A percentile compares a stretch with the other conserved stretches of the same genome.
Evolutionary conservation across 2,113 vertebrate species (phyloP).

Genomic region (Trematomus loennbergii): DNA sequence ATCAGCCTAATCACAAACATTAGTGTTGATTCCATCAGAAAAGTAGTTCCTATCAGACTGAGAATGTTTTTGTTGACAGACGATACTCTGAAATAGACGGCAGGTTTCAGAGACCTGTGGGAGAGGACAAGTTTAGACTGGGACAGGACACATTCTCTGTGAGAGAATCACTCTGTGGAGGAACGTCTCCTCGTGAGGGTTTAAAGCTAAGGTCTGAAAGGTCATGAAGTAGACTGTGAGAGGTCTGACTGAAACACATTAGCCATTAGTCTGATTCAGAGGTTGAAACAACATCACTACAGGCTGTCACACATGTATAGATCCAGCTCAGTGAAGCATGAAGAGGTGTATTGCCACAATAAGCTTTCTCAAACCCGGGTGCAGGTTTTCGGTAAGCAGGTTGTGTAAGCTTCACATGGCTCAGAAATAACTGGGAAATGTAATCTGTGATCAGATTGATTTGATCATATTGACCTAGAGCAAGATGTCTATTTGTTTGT

Average conservation of each 20-base stretch:
- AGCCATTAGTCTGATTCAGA: slow-evolving; percentile 62
- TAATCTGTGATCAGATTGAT: slow-evolving; percentile 3
- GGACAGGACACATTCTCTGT: slow-evolving; percentile 59
- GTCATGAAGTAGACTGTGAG: slow-evolving; percentile 41
- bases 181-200: slow-evolving; percentile 43
- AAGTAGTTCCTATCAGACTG: slow-evolving; percentile 1
- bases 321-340: slow-evolving; percentile 37
- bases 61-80: slow-evolving; percentile 43
- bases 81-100: slow-evolving; percentile 18
- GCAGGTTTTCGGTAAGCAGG: neutral
- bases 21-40: neutral
- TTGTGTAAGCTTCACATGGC: slow-evolving; percentile 5
- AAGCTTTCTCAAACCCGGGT: slow-evolving; percentile 6
- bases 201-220: slow-evolving; percentile 49
- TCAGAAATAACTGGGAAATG: slow-evolving; percentile 3
- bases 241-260: slow-evolving; percentile 48
- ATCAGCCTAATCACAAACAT: neutral
- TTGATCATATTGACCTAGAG: slow-evolving; percentile 8
- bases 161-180: slow-evolving; percentile 66
- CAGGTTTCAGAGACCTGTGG: slow-evolving; percentile 35
- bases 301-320: slow-evolving; percentile 48
- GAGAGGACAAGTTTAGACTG: slow-evolving; percentile 61
- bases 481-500: neutral
- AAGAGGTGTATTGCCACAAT: slow-evolving; percentile 32
- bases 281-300: slow-evolving; percentile 47